phyloP scores from a whole-genome alignment of 2,113 vertebrate species.

The Amphiprion percula region DNA sequence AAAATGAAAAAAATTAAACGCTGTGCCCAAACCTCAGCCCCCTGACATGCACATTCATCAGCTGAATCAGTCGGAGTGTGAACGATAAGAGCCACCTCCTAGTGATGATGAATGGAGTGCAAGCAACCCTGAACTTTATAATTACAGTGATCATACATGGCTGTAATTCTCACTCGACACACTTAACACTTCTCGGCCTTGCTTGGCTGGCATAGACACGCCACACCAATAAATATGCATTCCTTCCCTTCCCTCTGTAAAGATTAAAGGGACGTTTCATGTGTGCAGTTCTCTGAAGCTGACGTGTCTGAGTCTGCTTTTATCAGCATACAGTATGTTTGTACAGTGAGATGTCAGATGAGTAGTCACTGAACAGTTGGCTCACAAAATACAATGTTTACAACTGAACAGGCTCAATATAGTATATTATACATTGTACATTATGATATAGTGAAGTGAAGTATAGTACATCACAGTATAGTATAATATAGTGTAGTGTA shows the following conservation, averaged over 20 bases:
- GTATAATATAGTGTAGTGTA: too few relatives aligned
- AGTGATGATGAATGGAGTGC: conserved; percentile 68
- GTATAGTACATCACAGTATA: too few relatives aligned
- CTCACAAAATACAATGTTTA: neutral
- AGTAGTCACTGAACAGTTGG: neutral
- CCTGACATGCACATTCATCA: conserved; percentile 54
- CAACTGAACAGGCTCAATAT: too few relatives aligned
- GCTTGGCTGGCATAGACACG: conserved; percentile 75
- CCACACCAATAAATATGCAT: conserved; percentile 74
- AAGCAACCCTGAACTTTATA: conserved; percentile 63
- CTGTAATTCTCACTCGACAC: conserved; percentile 73
- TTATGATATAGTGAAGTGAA: too few relatives aligned
- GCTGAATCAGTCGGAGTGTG: conserved; percentile 35
- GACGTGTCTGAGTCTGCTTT: conserved; percentile 49
- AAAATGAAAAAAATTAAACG: conserved; percentile 30
- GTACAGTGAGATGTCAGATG: neutral
- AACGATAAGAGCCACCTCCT: conserved; percentile 44
- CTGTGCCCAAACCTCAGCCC: conserved; percentile 3
- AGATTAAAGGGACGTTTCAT: conserved; percentile 67
- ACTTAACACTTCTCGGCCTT: conserved; percentile 62
- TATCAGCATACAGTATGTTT: conserved; percentile 18
- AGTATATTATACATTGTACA: too few relatives aligned
- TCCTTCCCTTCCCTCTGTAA: conserved; percentile 55
- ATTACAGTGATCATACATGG: conserved; percentile 71
- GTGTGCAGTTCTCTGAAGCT: conserved; percentile 28